Base-by-base conservation (phyloP, 1,140 invertebrate species). In the Neotoxoptera formosana region DNA sequence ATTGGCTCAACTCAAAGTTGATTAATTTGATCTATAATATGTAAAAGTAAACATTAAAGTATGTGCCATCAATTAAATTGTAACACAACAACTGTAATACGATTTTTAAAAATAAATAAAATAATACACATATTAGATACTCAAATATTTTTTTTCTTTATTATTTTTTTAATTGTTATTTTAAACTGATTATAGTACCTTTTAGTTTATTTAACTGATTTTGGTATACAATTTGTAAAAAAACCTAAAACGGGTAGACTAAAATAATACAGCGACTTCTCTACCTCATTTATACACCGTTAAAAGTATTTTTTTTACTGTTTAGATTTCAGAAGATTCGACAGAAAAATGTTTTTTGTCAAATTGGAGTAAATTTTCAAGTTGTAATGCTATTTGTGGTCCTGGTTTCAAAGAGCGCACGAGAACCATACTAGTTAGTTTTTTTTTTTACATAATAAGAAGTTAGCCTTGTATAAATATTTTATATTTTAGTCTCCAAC, bases 311-410 rank as follows among this genome's bases (percentile, higher is more conserved):
- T 51, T 51, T 88, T 86, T 14, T 47, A 88, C 51, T 11, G 2
- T 48, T 89, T 56, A 90, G 89, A 67, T 45, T 67, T 67, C 89
- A 67, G 53, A 90, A 1, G 53, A 90, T 21, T 90, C 89, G 14
- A 90, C 89, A 30, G 89, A 67, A 67, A 90, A 90, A 84, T 93
- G 91, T 86, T 4, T 20, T 6, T 20, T 93, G 34, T 93, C 91
- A n/a, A 86, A 84, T 36, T 93, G 91, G 91, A 25, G n/a, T 36
- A 56, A 53, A 36, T 93, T 86, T 93, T 56, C 91, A 56, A 86
- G 41, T 84, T 93, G 91, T 30, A 93, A 51, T 53, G 81, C 30
- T 41, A 51, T 30, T 53, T 93, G 91, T 84, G 91, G 91, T 30
- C 76, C 36, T 30, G 91, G 91, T 36, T 84, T 53, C 3, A 86